Evolutionary conservation across 2,113 vertebrate genomes (phyloP), one percentile per base, ranked within the genome.

Genomic region (Atrichornis clamosus): DNA sequence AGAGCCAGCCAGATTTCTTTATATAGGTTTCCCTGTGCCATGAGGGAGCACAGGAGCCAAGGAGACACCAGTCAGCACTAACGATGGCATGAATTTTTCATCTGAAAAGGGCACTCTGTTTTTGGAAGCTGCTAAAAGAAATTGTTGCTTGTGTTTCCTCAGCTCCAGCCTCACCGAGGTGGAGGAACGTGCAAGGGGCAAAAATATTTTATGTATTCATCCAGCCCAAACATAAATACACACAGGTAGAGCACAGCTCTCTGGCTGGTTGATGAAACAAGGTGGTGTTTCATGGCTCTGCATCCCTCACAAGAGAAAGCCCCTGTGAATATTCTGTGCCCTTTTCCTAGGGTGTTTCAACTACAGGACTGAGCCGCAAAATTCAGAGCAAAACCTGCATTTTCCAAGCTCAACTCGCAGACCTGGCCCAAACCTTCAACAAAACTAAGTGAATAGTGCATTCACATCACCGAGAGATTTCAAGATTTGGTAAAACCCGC

Each of bases 1-100:
- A 94, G 86, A 77, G 53, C 65, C 67, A 76, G 95, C 73, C 94
- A 93, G 49, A 95, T 93, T 95, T 93, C 89, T 95, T 95, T 74
- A 59, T 52, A n/a, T 52, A 87, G 59, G 72, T 85, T 94, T 89
- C 89, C 76, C 92, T 59, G 65, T 89, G 94, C 90, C 73, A 80
- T 78, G 22, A 91, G 56, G 91, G 70, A 96, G 76, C 55, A 50
- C 35, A 37, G 62, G 50, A 75, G 93, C 35, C 74, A 28, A 69
- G 90, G 95, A 87, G 93, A 87, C 89, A 82, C 69, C 55, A 16
- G 67, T 73, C 90, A 87, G 59, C 39, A 74, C 28, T 58, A 91
- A 85, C 0, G 8, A 24, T 37, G 30, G 73, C 22, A 82, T 75
- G 86, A 85, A 67, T 56, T 73, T 80, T 83, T 84, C 75, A 76